phyloP scores from a whole-genome alignment of 2,888 invertebrate genomes.

The Atrina japonica region DNA sequence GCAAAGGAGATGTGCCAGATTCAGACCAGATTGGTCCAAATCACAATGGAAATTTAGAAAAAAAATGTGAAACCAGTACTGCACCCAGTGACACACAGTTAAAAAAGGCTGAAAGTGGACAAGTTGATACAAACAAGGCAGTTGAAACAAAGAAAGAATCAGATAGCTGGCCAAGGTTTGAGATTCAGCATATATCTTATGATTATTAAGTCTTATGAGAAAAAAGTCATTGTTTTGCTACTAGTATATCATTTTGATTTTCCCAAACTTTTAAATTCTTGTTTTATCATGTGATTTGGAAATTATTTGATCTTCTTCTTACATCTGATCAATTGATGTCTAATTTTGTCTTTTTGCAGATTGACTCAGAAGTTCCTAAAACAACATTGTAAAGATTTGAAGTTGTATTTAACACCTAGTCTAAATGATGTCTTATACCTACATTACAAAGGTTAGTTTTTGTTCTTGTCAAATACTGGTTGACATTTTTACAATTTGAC shows the following conservation, averaged over 20 bases:
- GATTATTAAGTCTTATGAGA: background rate
- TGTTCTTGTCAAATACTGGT: too few species aligned
- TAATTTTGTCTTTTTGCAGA: conserved; percentile 50
- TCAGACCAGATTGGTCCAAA: conserved; percentile 3
- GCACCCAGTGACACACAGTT: too few species aligned
- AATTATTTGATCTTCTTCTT: too few species aligned
- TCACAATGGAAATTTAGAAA: background rate
- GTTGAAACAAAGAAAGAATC: conserved; percentile 14
- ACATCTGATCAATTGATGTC: too few species aligned
- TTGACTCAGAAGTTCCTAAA: conserved; percentile 91
- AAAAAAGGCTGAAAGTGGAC: background rate
- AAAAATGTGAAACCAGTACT: too few species aligned
- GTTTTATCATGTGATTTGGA: too few species aligned
- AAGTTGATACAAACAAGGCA: background rate
- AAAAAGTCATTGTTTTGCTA: too few species aligned
- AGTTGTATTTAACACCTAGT: conserved; percentile 92
- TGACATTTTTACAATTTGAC: too few species aligned
- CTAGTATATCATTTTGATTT: too few species aligned
- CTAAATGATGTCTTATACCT: conserved; percentile 96
- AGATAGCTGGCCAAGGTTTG: conserved; percentile 23
- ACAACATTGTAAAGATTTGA: conserved; percentile 91
- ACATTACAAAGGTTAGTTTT: conserved; percentile 95
- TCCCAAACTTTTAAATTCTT: too few species aligned
- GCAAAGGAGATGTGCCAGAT: background rate
- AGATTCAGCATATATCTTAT: too few species aligned